Evolutionary conservation across 92 coral and sea anemone genomes (phyloP).

Genomic region (Epizoanthus illoricatus): DNA sequence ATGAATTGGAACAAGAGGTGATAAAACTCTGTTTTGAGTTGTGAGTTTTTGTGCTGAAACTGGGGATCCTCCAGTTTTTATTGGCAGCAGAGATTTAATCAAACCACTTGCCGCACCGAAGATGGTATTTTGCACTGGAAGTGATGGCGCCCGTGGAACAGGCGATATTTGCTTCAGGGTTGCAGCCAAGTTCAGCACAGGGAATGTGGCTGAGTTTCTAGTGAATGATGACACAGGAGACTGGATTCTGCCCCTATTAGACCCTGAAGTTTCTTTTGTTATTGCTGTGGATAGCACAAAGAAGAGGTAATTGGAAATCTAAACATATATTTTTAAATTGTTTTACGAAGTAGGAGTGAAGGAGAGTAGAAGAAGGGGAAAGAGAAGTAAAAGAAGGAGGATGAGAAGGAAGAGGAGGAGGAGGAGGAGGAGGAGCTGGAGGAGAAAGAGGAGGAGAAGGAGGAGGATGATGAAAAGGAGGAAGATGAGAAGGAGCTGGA

Average conservation of each 20-base stretch:
- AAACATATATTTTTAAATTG: too few species aligned
- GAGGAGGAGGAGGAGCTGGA: too few species aligned
- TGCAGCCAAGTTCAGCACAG: neutral
- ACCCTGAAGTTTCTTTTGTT: neutral
- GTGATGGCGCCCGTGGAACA: neutral
- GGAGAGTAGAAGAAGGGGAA: too few species aligned
- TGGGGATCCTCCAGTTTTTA: neutral
- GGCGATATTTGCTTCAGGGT: slow-evolving; percentile 14
- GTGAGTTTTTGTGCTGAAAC: neutral
- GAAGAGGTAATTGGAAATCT: neutral
- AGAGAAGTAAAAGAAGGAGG: too few species aligned
- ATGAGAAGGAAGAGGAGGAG: too few species aligned
- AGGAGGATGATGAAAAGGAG: too few species aligned
- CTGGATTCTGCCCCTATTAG: neutral
- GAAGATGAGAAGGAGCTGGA: too few species aligned
- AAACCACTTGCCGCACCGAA: neutral
- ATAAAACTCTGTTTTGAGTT: neutral
- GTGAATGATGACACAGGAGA: neutral
- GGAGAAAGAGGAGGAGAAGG: too few species aligned
- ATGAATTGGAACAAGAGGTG: neutral
- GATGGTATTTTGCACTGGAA: neutral
- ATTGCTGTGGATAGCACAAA: neutral
- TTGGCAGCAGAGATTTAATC: neutral
- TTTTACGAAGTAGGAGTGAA: too few species aligned
- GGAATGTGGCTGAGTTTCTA: neutral